A percentile compares a stretch with the other conserved stretches of the same genome.
Evolutionary conservation across 2,888 invertebrate species (phyloP).

Genomic region (Agrotis segetum): DNA sequence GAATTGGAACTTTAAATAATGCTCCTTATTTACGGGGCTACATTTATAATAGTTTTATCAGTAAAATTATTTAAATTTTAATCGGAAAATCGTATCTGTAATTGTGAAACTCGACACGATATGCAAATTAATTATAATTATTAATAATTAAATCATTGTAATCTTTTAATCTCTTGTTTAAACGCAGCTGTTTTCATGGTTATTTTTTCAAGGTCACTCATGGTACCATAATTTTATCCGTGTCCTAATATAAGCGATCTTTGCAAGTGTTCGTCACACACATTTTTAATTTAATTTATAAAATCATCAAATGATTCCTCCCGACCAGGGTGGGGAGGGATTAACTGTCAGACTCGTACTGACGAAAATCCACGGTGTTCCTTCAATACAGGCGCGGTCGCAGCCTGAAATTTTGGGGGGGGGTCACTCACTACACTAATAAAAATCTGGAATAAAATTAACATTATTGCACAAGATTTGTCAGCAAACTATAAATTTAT

Average conservation of each 20-base stretch:
- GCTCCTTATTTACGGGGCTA: neutral
- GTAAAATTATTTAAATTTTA: slow-evolving; percentile 34
- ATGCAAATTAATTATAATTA: slow-evolving; percentile 49
- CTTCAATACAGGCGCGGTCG: no score
- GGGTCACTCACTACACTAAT: no score
- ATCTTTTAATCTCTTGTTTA: slow-evolving; percentile 44
- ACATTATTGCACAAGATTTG: no score
- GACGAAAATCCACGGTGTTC: no score
- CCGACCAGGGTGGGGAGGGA: no score
- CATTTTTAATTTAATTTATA: no score
- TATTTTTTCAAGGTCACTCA: neutral
- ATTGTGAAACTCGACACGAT: slow-evolving; percentile 45
- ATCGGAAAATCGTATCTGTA: slow-evolving; percentile 26
- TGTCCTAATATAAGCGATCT: neutral
- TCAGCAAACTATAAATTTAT: no score
- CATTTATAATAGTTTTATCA: slow-evolving; percentile 7
- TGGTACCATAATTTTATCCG: neutral
- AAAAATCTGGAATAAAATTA: no score
- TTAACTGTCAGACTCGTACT: no score
- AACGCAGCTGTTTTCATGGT: slow-evolving; percentile 19
- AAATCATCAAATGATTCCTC: no score
- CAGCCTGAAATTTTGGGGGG: no score
- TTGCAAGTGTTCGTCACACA: no score
- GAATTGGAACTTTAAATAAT: neutral
- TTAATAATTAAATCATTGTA: slow-evolving; percentile 36